Conservation (phyloP, 2,888 invertebrate species). For the Netelia melanura region DNA sequence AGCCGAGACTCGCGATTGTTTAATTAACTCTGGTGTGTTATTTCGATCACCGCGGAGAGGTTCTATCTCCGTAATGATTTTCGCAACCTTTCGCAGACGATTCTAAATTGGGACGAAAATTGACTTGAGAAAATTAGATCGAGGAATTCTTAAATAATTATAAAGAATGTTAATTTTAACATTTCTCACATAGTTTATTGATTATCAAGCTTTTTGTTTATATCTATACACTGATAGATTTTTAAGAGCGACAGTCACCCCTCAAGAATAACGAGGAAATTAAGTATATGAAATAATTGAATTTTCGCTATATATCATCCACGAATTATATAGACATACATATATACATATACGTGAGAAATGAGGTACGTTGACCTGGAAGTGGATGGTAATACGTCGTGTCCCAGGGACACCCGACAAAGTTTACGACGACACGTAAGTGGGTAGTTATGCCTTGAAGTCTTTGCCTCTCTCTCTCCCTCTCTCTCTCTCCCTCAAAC, state of each 20-base stretch:
- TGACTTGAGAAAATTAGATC: too few species aligned
- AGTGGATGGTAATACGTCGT: conserved; percentile 51
- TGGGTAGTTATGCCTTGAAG: conserved; percentile 61
- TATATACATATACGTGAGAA: too few species aligned
- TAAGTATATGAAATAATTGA: conserved; percentile 8
- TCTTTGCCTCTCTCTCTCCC: conserved; percentile 15
- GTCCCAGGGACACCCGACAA: conserved; percentile 44
- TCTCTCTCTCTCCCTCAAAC: background rate
- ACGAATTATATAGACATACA: background rate
- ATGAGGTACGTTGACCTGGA: conserved; percentile 37
- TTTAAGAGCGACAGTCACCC: background rate
- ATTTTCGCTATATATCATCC: background rate
- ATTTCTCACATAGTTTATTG: too few species aligned
- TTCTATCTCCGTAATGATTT: too few species aligned
- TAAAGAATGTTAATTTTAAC: too few species aligned
- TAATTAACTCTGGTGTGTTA: conserved; percentile 2
- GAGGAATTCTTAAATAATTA: too few species aligned
- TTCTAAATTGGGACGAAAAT: too few species aligned
- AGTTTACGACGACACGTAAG: conserved; percentile 64
- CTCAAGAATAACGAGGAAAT: background rate
- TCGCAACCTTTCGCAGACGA: too few species aligned
- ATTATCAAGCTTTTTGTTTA: background rate
- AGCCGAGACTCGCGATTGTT: background rate
- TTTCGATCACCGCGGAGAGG: background rate
- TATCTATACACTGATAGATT: background rate